These are phyloP conservation scores for Heterotis niloticus DNA, from an alignment of 2,113 vertebrate species.

Conservation along the genomic window DNA sequence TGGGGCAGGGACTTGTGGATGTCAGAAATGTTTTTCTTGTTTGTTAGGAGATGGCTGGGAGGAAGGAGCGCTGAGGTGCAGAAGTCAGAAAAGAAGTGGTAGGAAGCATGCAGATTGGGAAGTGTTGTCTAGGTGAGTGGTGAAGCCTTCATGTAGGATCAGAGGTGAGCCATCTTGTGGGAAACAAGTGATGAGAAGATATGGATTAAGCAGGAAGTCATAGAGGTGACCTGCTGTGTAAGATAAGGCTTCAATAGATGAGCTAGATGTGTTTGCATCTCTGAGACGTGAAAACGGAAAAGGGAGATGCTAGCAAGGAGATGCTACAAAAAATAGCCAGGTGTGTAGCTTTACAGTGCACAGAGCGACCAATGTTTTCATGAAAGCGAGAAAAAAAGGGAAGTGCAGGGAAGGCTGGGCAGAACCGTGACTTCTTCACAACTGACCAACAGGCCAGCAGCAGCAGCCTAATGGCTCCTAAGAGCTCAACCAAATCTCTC, in stretches of 20 bases:
- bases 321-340: no score
- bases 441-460: no score
- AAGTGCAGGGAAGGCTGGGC: background rate
- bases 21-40: background rate
- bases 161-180: background rate
- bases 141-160: background rate
- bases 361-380: background rate
- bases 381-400: background rate
- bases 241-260: background rate
- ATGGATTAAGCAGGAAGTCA: background rate
- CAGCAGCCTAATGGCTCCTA: no score
- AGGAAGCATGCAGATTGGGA: background rate
- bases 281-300: background rate
- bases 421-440: no score
- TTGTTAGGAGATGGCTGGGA: background rate
- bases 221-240: background rate
- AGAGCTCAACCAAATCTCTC: no score
- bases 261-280: background rate
- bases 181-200: background rate
- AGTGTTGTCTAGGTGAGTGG: background rate
- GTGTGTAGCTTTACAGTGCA: no score
- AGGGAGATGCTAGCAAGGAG: no score
- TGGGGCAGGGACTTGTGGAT: background rate
- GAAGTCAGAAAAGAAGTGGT: background rate
- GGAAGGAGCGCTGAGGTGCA: no score